Evolutionary conservation across 2,113 vertebrate species (phyloP), one percentile per base, ranked within the genome.

Genomic region (Brienomyrus longianalis): DNA sequence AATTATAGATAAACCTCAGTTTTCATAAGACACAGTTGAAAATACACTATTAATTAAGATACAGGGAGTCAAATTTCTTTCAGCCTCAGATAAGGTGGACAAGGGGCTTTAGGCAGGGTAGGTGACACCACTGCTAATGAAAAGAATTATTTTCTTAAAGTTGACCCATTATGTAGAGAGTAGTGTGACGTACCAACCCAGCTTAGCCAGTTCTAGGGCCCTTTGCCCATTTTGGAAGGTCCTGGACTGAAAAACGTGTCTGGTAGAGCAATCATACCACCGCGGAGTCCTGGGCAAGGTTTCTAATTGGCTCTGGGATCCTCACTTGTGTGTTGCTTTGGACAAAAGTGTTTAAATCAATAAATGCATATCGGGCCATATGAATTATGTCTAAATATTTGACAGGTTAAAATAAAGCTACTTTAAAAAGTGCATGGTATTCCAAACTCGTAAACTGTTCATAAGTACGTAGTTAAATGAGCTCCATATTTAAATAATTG

Each of bases 1-100:
- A 86, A 77, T 48, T 59, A 66, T 54, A 80, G 47, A 90, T 56
- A 87, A 66, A 66, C 59, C 47, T 50, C 59, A 84, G n/a, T 89
- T 89, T 89, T 89, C 83, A 47, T 9, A 48, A 48, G 51, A 66
- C 89, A 89, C 54, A 47, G 54, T 27, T 77, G 50, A 85, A 83
- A 86, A 66, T 86, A 39, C 84, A 90, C 51, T 50, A 90, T 90
- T 90, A 70, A 90, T 90, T 66, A 70, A 86, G 83, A 59, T 59
- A 9, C 56, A 48, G 80, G 23, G 54, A 86, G 54, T 9, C 56
- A 31, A 5, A 59, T 39, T 90, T 50, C 84, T 87, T 51, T 56
- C 27, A 50, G 80, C 9, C 23, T 27, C 39, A 70, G 89, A 86
- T 86, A 89, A 89, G 83, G 31, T 35, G 48, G 43, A 43, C 15